Evolutionary conservation across 2,888 invertebrate species (phyloP).

Genomic region (Drosophila buzzatii): DNA sequence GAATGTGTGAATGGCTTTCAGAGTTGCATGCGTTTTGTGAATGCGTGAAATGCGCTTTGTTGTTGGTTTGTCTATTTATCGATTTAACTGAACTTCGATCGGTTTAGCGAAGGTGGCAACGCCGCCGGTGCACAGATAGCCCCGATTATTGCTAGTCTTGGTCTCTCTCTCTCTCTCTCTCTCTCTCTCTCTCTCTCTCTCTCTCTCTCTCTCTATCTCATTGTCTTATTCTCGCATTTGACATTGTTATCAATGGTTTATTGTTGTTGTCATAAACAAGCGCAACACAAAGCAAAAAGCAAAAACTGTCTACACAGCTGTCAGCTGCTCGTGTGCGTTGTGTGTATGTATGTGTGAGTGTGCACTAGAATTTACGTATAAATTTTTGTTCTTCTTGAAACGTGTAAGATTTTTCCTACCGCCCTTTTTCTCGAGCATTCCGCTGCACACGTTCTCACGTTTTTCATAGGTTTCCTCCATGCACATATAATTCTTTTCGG

Average conservation of each 20-base stretch:
- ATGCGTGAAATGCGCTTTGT: conserved; percentile 38
- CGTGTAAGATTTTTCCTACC: conserved; percentile 52
- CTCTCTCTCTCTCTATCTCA: conserved; percentile 1
- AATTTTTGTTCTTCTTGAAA: conserved; percentile 20
- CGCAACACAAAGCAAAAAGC: conserved; percentile 68
- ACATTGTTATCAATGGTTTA: conserved; percentile 69
- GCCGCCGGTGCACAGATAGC: conserved; percentile 30
- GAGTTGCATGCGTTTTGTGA: conserved; percentile 23
- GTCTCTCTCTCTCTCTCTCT: background rate
- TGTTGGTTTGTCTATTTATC: conserved; percentile 40
- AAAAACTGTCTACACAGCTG: conserved; percentile 69
- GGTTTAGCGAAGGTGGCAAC: conserved; percentile 49
- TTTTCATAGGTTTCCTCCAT: conserved; percentile 46
- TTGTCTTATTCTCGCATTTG: conserved; percentile 29
- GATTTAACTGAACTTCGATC: conserved; percentile 48
- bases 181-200: background rate
- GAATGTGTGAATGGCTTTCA: background rate
- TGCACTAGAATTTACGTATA: conserved; percentile 19
- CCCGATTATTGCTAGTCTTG: conserved; percentile 12
- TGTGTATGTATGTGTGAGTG: conserved; percentile 20
- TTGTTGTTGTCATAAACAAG: conserved; percentile 44
- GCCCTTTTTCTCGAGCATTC: conserved; percentile 59
- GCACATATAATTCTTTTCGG: conserved; percentile 42
- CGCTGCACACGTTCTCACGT: conserved; percentile 67
- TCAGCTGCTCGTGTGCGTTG: conserved; percentile 61